phyloP scores from a whole-genome alignment of 2,888 invertebrate species.

The Clepsis dumicolana region DNA sequence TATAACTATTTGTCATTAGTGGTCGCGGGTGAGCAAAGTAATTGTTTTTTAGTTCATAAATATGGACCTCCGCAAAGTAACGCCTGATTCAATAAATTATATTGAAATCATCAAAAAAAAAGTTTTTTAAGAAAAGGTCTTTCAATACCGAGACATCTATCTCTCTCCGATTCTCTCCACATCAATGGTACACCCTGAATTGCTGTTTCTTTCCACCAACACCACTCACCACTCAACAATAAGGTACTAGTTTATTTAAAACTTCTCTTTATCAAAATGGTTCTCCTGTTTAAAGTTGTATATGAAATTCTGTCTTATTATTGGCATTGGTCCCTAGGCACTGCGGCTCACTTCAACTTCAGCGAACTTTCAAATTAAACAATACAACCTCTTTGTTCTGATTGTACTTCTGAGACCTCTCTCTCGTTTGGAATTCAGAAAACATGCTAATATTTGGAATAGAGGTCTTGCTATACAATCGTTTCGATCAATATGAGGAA shows the following conservation, averaged over 20 bases:
- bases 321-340: conserved; percentile 16
- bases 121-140: too few species aligned
- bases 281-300: not conserved
- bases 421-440: conserved; percentile 6
- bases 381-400: conserved; percentile 23
- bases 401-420: conserved; percentile 18
- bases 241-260: not conserved
- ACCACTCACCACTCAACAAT: not conserved
- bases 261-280: not conserved
- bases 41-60: too few species aligned
- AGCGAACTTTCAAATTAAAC: conserved; percentile 19
- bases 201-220: not conserved
- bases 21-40: too few species aligned
- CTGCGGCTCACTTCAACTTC: conserved; percentile 17
- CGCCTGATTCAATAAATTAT: too few species aligned
- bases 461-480: not conserved
- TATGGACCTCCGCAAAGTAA: too few species aligned
- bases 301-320: conserved; percentile 24
- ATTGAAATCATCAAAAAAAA: too few species aligned
- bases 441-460: conserved; percentile 15
- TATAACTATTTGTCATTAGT: too few species aligned
- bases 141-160: too few species aligned
- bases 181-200: too few species aligned
- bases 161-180: too few species aligned
- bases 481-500: not conserved